Evolutionary conservation across 1,140 invertebrate genomes (phyloP), one percentile per base, ranked within the genome.

Genomic region (Lepidostoma basale): DNA sequence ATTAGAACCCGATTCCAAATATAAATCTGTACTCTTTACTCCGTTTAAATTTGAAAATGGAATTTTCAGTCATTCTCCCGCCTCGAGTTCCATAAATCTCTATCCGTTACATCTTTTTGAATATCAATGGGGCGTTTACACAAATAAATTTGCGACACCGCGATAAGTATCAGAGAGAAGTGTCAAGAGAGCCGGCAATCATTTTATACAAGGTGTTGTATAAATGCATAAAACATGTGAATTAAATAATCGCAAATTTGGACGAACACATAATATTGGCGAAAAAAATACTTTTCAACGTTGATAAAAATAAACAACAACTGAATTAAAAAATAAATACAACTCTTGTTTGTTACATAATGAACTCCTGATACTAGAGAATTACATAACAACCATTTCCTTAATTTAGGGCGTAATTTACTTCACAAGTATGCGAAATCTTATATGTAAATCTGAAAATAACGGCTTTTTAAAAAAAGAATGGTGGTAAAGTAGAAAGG

Each of bases 331-430:
- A n/a, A n/a, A n/a, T n/a, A n/a, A n/a, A n/a, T n/a, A n/a, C n/a
- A n/a, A n/a, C n/a, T n/a, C n/a, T n/a, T n/a, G n/a, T n/a, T n/a
- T n/a, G n/a, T n/a, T n/a, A n/a, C n/a, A n/a, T n/a, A n/a, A n/a
- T n/a, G 30, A 12, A 33, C 30, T 33, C 12, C 12, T 33, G 30
- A 33, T 33, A 33, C 30, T 33, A 6, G 5, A 33, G 5, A 33
- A 6, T 6, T 69, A 56, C 65, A 59, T 56, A 65, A 42, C 42
- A 58, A 56, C 62, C 12, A n/a, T n/a, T n/a, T n/a, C n/a, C n/a
- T n/a, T n/a, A n/a, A n/a, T n/a, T n/a, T n/a, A n/a, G n/a, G n/a
- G n/a, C n/a, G n/a, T n/a, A n/a, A n/a, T n/a, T n/a, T n/a, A n/a
- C n/a, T n/a, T n/a, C n/a, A n/a, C n/a, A n/a, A n/a, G n/a, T n/a